Base-by-base conservation (phyloP, 2,113 vertebrate genomes). In the Oxyruncus cristatus region DNA sequence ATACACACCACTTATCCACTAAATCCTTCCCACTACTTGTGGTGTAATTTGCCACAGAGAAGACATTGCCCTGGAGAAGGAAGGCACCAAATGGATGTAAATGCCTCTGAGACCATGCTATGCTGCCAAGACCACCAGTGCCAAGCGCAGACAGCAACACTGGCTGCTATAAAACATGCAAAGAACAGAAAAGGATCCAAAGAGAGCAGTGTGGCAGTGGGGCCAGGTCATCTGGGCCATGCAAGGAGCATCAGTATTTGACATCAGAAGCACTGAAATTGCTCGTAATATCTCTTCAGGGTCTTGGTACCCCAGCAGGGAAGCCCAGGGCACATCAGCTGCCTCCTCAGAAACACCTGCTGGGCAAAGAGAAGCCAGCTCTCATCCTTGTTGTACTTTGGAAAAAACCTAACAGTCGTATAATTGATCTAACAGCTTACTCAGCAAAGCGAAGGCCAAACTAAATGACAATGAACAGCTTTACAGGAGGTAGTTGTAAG, bases 1-100 rank as follows among this genome's bases (percentile, higher is more conserved):
- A 63, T 41, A 47, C 0, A 0, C 52, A 26, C 12, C 0, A 0
- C 30, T 65, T 30, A 72, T 42, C 24, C 39, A 3, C 14, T 6
- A 26, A 37, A 44, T 37, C 58, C 26, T 58, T 61, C 55, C 24
- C 50, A 2, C 16, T 35, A 22, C 50, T 67, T 19, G 14, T 3
- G 24, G 19, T 11, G 41, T 50, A 22, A 55, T 55, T 1, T 47
- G 70, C 28, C 35, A 32, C 22, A 11, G 26, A 52, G 32, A 12
- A 83, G 47, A 18, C 49, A 23, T 19, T 67, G 37, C 37, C 58
- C 32, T 62, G 53, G 46, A 73, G 68, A 86, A 77, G 46, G 39
- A 47, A 77, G 68, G 46, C 63, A 68, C 28, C 21, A 22, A 76
- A 62, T 2, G 17, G 17, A 44, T 17, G 24, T 5, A 61, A 79